These are phyloP conservation scores for Furcifer pardalis DNA, from an alignment of 2,797 vertebrate species.

Conservation along the genomic window DNA sequence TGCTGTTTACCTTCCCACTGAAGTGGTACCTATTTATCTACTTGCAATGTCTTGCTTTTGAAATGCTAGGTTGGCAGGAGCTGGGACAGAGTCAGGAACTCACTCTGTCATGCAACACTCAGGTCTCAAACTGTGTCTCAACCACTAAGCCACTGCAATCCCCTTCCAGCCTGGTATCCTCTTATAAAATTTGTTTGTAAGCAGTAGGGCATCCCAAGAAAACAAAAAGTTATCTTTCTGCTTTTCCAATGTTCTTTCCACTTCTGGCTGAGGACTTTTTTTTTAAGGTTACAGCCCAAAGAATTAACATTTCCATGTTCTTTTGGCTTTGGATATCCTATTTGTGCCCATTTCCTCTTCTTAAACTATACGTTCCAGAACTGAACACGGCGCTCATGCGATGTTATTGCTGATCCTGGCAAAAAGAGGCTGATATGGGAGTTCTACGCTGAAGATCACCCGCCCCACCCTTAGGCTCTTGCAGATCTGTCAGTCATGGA, in stretches of 20 bases:
- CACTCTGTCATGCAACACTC: too few species aligned
- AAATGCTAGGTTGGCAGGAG: too few species aligned
- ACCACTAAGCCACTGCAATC: too few species aligned
- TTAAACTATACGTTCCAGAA: background rate
- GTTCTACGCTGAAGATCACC: slow-evolving; percentile 2
- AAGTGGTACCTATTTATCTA: too few species aligned
- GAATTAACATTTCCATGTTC: too few species aligned
- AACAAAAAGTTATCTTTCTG: background rate
- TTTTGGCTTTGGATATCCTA: too few species aligned
- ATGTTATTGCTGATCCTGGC: background rate
- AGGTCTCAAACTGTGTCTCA: too few species aligned
- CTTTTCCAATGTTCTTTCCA: background rate
- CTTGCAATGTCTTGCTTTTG: too few species aligned
- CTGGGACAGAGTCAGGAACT: too few species aligned
- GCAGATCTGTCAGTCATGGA: slow-evolving; percentile 57
- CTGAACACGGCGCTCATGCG: accelerated
- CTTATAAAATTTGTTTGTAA: background rate
- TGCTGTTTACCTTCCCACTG: too few species aligned
- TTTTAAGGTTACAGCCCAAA: too few species aligned
- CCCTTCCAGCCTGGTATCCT: background rate
- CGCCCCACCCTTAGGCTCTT: slow-evolving; percentile 56
- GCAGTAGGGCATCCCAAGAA: background rate
- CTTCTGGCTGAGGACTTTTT: too few species aligned
- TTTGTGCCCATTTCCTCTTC: background rate
- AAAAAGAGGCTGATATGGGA: slow-evolving; percentile 32